Conservation (phyloP, 2,113 vertebrate genomes). For the Ochotona curzoniae region DNA sequence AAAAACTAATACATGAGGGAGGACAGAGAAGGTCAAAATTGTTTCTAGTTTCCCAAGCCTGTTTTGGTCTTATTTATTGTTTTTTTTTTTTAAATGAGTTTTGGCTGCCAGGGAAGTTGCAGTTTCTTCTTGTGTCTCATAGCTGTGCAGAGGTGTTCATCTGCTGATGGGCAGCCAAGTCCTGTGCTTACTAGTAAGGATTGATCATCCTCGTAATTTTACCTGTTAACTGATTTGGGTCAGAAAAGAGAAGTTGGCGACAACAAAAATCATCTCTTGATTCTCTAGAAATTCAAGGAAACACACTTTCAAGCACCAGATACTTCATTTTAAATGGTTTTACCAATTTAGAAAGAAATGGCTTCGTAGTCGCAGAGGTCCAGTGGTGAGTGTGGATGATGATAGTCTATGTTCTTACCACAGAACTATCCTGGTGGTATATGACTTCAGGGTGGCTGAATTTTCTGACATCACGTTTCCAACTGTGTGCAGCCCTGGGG, state of each 20-base stretch:
- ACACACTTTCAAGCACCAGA: constrained; percentile 25
- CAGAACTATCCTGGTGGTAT: neutral
- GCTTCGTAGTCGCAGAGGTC: constrained; percentile 5
- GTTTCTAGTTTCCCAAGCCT: neutral
- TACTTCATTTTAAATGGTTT: constrained; percentile 38
- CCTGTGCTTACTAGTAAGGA: neutral
- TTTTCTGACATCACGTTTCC: neutral
- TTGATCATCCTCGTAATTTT: neutral
- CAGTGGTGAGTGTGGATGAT: neutral
- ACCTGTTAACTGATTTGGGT: neutral
- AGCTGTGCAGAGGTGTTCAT: neutral
- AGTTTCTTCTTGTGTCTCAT: neutral
- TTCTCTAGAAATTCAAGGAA: constrained; percentile 45
- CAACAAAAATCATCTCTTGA: neutral
- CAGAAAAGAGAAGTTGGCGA: constrained; percentile 5
- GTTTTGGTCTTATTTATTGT: neutral
- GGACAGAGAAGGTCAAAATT: neutral
- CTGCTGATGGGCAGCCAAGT: neutral
- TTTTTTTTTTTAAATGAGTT: neutral
- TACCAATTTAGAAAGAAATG: neutral
- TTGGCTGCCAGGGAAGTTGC: neutral
- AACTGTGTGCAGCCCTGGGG: neutral
- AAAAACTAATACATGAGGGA: neutral
- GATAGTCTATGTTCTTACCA: neutral
- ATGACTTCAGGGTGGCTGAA: neutral